A percentile compares a stretch with the other conserved stretches of the same genome.
Conservation (phyloP, 2,113 vertebrate genomes). For the Clupea harengus region DNA sequence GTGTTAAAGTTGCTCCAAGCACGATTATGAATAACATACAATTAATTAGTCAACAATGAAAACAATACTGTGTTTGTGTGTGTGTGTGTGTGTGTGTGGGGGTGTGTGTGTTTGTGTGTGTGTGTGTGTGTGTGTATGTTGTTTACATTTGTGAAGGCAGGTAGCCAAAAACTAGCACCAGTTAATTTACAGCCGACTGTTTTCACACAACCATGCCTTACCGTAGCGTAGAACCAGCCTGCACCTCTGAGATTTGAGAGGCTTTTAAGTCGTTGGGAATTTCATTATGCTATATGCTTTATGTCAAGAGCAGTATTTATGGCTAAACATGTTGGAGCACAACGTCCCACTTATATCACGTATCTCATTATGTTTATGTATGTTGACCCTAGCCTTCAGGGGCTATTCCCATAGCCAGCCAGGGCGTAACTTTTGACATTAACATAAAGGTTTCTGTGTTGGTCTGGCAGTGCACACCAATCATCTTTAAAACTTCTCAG, state of each 20-base stretch:
- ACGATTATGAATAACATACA: constrained; percentile 20
- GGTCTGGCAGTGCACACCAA: not conserved
- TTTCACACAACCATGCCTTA: not conserved
- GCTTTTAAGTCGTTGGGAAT: constrained; percentile 17
- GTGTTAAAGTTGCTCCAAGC: constrained; percentile 31
- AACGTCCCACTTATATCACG: constrained; percentile 2
- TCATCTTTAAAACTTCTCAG: constrained; percentile 9
- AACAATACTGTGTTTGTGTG: not conserved
- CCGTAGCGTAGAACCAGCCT: not conserved
- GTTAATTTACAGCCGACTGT: not conserved
- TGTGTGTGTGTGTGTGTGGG: not conserved
- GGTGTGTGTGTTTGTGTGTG: not conserved
- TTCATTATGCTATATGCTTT: constrained; percentile 4
- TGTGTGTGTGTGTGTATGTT: not conserved
- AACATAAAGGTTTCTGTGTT: constrained; percentile 15
- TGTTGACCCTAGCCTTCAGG: constrained; percentile 10
- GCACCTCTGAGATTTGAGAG: not conserved
- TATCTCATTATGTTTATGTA: constrained; percentile 19
- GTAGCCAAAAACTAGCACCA: not conserved
- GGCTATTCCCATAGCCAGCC: not conserved
- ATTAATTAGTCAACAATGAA: constrained; percentile 6
- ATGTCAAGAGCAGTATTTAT: constrained; percentile 14
- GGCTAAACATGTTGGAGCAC: not conserved
- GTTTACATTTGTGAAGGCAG: not conserved
- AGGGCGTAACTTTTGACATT: not conserved